Base-by-base conservation (phyloP, 2,888 invertebrate genomes). In the Cinara cedri region DNA sequence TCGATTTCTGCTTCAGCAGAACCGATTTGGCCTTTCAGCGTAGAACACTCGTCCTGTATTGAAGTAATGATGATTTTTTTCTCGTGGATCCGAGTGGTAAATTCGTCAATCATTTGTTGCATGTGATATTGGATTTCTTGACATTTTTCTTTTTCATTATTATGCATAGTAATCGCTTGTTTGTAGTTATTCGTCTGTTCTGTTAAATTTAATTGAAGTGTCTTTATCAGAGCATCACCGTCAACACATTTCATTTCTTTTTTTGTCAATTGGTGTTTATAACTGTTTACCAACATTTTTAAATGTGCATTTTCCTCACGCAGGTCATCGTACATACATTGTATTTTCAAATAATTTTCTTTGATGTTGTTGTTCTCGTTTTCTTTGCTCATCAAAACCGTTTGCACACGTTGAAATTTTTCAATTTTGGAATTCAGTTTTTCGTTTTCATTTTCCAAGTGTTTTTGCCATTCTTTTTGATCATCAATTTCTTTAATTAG, bases 401-500 rank as follows among this genome's bases (percentile, higher is more conserved):
- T 60, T 19, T 57, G 14, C 4, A 24, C 19, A 13, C 10, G 13
- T 49, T 42, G 57, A n/a, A 49, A 11, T 1, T 68, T 3, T 34
- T 68, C 60, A 2, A 76, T 46, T 68, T 68, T 34, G 26, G 42
- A 19, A 44, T 26, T 46, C 8, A 68, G 65, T 68, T 57, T 60
- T 57, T 21, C 76, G 14, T 76, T 76, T 3, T 68, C 76, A 34
- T 34, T 44, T 42, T 68, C 68, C 21, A 68, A 57, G 46, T 68
- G 49, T 24, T 68, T 26, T 14, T 76, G 76, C 68, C 68, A 76
- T 21, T 76, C 19, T 49, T 68, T 76, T 0, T 44, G 19, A n/a
- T 68, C 68, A 14, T 76, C 34, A 16, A 60, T 55, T 68, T 68
- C 68, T 68, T 76, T 76, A 14, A 49, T 14, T 34, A 76, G 21